Evolutionary conservation across 1,140 invertebrate genomes (phyloP), one percentile per base, ranked within the genome.

Genomic region (Drosophila pandora): DNA sequence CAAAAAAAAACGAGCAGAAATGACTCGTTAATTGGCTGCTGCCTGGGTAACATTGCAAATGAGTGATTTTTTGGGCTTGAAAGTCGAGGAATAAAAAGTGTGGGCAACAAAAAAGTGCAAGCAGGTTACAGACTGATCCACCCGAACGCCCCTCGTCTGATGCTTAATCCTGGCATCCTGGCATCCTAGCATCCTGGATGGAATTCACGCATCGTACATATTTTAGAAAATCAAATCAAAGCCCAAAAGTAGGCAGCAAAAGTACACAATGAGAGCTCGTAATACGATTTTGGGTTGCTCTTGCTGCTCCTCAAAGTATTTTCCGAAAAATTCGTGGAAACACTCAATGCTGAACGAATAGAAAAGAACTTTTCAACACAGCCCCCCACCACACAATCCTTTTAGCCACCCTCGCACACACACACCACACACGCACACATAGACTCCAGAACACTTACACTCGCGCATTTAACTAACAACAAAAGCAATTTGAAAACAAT

Each of bases 401-500:
- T 21, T 9, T n/a, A 7, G 12, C 28, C 9, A 21, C 25, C n/a
- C 25, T 34, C 10, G 17, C 21, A 34, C 45, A 3, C 30, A 12
- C 21, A 13, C 13, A n/a, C n/a, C n/a, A n/a, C n/a, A n/a, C n/a
- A 17, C 17, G 1, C 53, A 23, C 50, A 58, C 54, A 49, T 25
- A 55, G 25, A 50, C 45, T 22, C 5, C 37, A 21, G 2, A 10
- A 9, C 39, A 61, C 52, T 45, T 23, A 39, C 13, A 65, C 57
- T 47, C 55, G 61, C 39, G 64, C 50, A 68, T 69, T 78, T 62
- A 65, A 59, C 62, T 64, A 55, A 64, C 48, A 83, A 75, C 63
- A 79, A 79, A 82, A 83, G 63, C 79, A 70, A 82, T 82, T 83
- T 68, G 64, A 82, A 81, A 67, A 71, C 79, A 81, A 72, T 81